Evolutionary conservation across 1,140 invertebrate species (phyloP), one percentile per base, ranked within the genome.

Genomic region (Zaprionus ghesquierei): DNA sequence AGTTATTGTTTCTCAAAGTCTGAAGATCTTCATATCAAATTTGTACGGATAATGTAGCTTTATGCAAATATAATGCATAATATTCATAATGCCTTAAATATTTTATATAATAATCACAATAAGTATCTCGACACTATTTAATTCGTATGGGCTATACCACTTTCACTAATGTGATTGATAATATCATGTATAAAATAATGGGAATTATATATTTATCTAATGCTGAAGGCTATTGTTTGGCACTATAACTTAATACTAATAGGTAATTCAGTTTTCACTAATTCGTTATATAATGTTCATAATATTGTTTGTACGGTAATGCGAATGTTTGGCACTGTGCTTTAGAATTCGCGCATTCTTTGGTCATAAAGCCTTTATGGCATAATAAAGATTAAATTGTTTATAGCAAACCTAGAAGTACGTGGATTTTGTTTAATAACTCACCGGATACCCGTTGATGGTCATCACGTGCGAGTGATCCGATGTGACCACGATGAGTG

Each of bases 401-500:
- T 38, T 15, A 8, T 38, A 13, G 35, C n/a, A n/a, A 5, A 35
- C 25, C 5, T 35, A 13, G 33, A 3, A 31, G 10, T 5, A 35
- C 12, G 2, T n/a, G 13, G 13, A 38, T 38, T 15, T 38, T n/a
- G n/a, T n/a, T n/a, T 0, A 15, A 5, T 29, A 27, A 0, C 46
- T 72, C 50, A 92, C 79, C 91, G 85, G 75, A 92, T 94, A 94
- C 0, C 96, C 96, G 55, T 95, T 96, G 60, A 97, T 94, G 9
- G 95, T 95, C 92, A 97, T 93, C 1, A 96, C 96, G 78, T 97
- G 96, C 5, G 96, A 96, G 91, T 97, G 96, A 91, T 97, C 96
- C 1, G 96, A 94, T 0, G 96, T 97, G 9, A 97, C 95, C 3
- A 97, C 94, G 1, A 97, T 93, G 5, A 97, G 92, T 0, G 96